phyloP scores from a whole-genome alignment of 2,113 vertebrate species.

The Laterallus jamaicensis region DNA sequence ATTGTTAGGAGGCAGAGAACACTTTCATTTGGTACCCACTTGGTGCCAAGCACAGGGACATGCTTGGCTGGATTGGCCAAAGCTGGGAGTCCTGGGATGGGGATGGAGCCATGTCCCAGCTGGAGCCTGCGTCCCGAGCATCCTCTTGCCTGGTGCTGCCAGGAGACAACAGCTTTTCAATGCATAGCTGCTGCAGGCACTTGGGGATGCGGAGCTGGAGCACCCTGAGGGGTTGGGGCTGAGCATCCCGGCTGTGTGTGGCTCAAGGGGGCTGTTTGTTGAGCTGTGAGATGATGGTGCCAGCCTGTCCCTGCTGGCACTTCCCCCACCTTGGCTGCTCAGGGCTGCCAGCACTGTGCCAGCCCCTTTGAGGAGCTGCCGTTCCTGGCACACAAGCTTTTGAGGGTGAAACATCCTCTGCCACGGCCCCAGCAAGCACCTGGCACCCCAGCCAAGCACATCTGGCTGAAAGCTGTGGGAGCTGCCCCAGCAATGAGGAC shows the following conservation, averaged over 20 bases:
- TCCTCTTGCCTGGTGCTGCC: background rate
- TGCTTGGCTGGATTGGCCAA: rapidly evolving
- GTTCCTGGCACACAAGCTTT: rapidly evolving
- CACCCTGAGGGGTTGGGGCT: background rate
- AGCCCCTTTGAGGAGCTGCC: background rate
- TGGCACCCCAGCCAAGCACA: background rate
- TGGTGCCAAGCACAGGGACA: background rate
- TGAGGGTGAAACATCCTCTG: background rate
- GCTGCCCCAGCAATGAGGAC: constrained; percentile 46
- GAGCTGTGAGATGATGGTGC: background rate
- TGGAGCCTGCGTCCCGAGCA: rapidly evolving
- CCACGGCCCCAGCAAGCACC: background rate
- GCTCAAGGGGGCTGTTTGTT: rapidly evolving
- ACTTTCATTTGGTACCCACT: rapidly evolving
- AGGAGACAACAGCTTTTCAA: no score
- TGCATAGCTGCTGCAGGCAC: rapidly evolving
- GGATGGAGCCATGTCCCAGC: rapidly evolving
- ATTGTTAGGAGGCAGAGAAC: background rate
- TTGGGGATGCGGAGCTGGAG: rapidly evolving
- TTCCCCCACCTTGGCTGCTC: rapidly evolving
- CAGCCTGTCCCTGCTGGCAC: rapidly evolving
- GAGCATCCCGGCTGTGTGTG: rapidly evolving
- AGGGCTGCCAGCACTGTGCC: rapidly evolving
- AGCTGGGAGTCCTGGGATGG: background rate
- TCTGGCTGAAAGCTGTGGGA: constrained; percentile 60